Percentiles rank a stretch among this genome's conserved stretches.
Conservation (phyloP, 2,797 vertebrate species). For the Odontamblyopus lacepedii region DNA sequence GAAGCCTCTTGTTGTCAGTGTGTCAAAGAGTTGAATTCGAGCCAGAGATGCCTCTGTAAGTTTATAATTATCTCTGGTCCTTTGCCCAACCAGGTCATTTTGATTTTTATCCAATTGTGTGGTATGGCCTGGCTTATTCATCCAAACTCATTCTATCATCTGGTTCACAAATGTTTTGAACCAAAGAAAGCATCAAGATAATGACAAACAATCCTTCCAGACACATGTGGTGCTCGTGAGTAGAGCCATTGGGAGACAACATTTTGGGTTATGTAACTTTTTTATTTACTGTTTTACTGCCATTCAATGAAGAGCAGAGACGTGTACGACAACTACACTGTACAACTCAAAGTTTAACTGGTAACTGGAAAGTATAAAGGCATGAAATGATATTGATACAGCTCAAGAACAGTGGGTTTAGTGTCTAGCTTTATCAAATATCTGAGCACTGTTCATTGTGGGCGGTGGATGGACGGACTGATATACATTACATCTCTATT, state of each 20-base stretch:
- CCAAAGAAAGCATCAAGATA: conserved; percentile 23
- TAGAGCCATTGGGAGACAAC: background rate
- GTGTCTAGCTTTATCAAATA: background rate
- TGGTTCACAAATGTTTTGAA: conserved; percentile 17
- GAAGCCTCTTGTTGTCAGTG: conserved; percentile 43
- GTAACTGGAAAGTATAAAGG: background rate
- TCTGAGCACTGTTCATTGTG: background rate
- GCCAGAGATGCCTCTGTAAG: conserved; percentile 44
- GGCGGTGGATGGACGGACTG: background rate
- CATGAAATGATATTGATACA: background rate
- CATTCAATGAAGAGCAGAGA: background rate
- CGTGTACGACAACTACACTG: background rate
- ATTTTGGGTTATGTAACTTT: background rate
- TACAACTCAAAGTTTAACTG: background rate
- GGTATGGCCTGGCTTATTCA: conserved; percentile 17
- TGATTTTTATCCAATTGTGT: conserved; percentile 15
- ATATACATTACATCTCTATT: background rate
- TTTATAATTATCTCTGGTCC: conserved; percentile 48
- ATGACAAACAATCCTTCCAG: background rate
- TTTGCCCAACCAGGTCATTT: conserved; percentile 26
- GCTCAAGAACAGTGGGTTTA: background rate
- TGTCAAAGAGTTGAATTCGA: conserved; percentile 55
- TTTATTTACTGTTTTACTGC: background rate
- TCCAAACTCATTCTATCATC: conserved; percentile 11
- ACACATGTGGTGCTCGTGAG: background rate